Percentiles rank a stretch among this genome's conserved stretches.
Evolutionary conservation across 1,140 invertebrate species (phyloP).

Genomic region (Magallana gigas): DNA sequence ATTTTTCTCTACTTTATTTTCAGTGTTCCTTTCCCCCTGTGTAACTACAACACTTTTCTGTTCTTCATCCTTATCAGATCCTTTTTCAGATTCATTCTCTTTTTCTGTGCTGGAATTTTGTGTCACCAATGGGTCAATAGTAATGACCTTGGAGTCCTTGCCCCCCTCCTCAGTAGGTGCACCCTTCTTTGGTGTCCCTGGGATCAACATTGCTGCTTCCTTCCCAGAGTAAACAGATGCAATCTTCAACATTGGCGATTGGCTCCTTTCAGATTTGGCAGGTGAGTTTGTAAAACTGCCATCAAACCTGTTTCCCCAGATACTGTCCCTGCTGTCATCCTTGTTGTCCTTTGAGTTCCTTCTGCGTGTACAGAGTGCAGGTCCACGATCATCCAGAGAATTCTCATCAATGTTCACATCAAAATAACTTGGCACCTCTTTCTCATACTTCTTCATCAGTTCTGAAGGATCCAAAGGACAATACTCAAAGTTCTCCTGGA

Average conservation of each 20-base stretch:
- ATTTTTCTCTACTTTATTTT: background rate
- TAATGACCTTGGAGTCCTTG: background rate
- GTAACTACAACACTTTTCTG: slow-evolving; percentile 18
- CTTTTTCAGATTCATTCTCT: background rate
- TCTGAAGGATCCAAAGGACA: slow-evolving; percentile 42
- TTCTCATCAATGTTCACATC: slow-evolving; percentile 46
- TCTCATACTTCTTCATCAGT: slow-evolving; percentile 40
- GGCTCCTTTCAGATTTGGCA: slow-evolving; percentile 11
- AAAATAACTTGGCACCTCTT: slow-evolving; percentile 25
- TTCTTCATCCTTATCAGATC: background rate
- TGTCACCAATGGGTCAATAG: background rate
- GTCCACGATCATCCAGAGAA: slow-evolving; percentile 32
- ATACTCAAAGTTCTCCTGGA: slow-evolving; percentile 51
- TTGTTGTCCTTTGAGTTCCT: slow-evolving; percentile 49
- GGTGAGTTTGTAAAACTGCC: slow-evolving; percentile 18
- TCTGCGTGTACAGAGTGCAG: slow-evolving; percentile 49
- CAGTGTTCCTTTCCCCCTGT: background rate
- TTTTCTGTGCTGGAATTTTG: background rate
- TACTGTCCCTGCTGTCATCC: slow-evolving; percentile 9
- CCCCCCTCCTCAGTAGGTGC: background rate
- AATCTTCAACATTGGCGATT: slow-evolving; percentile 17
- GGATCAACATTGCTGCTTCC: slow-evolving; percentile 3
- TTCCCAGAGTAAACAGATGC: slow-evolving; percentile 6
- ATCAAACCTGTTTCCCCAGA: slow-evolving; percentile 32
- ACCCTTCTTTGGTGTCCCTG: background rate